Percentiles rank a stretch among this genome's conserved stretches.
Evolutionary conservation across 2,888 invertebrate species (phyloP).

Genomic region (Torymus texanus): DNA sequence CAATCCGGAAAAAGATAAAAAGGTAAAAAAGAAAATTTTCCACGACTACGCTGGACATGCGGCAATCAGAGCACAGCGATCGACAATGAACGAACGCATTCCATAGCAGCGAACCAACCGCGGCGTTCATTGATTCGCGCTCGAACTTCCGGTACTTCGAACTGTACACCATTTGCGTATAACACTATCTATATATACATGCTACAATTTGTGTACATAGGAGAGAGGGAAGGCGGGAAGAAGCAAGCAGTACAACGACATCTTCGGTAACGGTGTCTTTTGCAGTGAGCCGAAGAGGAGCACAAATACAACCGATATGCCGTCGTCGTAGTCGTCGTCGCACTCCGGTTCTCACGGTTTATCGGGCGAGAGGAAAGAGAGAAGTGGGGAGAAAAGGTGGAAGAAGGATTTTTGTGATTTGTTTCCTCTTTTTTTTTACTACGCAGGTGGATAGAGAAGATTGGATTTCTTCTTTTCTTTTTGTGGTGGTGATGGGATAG

Average conservation of each 20-base stretch:
- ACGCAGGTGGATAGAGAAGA: neutral
- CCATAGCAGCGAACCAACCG: neutral
- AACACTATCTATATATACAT: too few relatives aligned
- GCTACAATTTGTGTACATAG: neutral
- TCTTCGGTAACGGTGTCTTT: constrained; percentile 28
- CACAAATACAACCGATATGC: neutral
- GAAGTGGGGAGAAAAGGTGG: too few relatives aligned
- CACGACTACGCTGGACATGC: too few relatives aligned
- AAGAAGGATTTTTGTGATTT: neutral
- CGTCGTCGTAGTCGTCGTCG: neutral
- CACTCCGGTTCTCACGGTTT: constrained; percentile 18
- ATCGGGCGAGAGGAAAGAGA: neutral
- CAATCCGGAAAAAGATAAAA: too few relatives aligned
- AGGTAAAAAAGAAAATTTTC: too few relatives aligned
- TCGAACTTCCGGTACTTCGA: constrained; percentile 28
- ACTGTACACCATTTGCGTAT: constrained; percentile 47
- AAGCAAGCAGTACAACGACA: neutral
- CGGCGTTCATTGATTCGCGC: constrained; percentile 37
- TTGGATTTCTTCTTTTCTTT: neutral
- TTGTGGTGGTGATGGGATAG: neutral
- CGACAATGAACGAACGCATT: constrained; percentile 2
- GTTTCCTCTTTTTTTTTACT: neutral
- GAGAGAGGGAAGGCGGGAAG: neutral
- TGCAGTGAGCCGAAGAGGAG: too few relatives aligned
- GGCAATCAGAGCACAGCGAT: constrained; percentile 38